These are phyloP conservation scores for Clarias pachynema DNA, from an alignment of 2,797 vertebrate species.

Conservation along the genomic window DNA sequence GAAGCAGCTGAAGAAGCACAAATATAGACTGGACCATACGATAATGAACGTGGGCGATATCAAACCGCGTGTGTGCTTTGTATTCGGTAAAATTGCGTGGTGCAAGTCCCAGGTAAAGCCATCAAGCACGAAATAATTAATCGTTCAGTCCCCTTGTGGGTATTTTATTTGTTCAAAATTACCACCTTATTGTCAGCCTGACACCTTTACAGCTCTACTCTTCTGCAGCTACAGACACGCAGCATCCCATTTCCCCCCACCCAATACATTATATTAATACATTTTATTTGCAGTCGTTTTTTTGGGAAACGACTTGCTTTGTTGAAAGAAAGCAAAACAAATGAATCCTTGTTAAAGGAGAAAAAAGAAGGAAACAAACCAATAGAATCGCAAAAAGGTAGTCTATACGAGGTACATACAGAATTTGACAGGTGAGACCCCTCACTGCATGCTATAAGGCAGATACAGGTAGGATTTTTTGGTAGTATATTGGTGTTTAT, in stretches of 20 bases:
- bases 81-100: neutral
- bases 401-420: too few relatives aligned
- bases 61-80: neutral
- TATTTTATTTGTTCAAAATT: neutral
- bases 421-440: too few relatives aligned
- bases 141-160: neutral
- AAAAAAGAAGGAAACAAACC: neutral
- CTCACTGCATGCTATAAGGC: too few relatives aligned
- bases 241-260: neutral
- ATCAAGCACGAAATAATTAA: neutral
- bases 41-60: neutral
- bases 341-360: neutral
- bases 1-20: slow-evolving; percentile 32
- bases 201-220: neutral
- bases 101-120: neutral
- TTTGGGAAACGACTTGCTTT: neutral
- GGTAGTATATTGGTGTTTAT: neutral
- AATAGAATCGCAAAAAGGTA: too few relatives aligned
- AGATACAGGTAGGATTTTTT: too few relatives aligned
- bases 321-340: neutral
- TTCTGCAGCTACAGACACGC: neutral
- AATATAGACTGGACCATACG: neutral
- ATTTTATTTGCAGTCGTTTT: neutral
- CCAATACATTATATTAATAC: neutral
- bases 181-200: neutral